phyloP scores from a whole-genome alignment of 2,113 vertebrate species.

The Pluvialis apricaria region DNA sequence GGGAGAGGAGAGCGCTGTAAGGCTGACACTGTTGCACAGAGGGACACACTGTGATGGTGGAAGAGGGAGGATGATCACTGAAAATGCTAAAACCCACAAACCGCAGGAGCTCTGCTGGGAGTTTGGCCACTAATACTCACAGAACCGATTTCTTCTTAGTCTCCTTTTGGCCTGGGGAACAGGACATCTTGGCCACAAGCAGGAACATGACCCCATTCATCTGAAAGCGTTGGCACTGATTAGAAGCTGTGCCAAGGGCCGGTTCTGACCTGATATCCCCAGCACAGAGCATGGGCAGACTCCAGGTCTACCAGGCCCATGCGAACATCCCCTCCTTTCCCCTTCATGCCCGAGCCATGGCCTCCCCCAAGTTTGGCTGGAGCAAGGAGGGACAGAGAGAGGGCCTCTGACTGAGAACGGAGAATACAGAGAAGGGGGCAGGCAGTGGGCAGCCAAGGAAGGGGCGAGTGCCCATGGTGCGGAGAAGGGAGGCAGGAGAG shows the following conservation, averaged over 20 bases:
- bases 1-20: neutral
- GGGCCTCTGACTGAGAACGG: neutral
- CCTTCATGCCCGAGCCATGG: neutral
- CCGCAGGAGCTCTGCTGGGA: neutral
- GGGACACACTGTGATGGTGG: neutral
- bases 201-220: slow-evolving; percentile 93
- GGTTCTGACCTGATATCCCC: neutral
- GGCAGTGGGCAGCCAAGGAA: slow-evolving; percentile 26
- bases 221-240: slow-evolving; percentile 70
- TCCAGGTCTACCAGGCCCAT: neutral
- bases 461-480: neutral
- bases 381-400: neutral
- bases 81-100: neutral
- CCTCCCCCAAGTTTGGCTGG: neutral
- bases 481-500: neutral
- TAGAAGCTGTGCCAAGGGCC: slow-evolving; percentile 24
- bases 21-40: neutral
- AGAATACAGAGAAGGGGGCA: neutral
- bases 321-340: neutral
- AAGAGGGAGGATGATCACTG: neutral
- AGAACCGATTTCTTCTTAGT: slow-evolving; percentile 92
- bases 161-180: slow-evolving; percentile 91
- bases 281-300: neutral
- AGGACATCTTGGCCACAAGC: slow-evolving; percentile 89
- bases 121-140: slow-evolving; percentile 78